Conservation (phyloP, 2,888 invertebrate species). For the Aspidiotus destructor region DNA sequence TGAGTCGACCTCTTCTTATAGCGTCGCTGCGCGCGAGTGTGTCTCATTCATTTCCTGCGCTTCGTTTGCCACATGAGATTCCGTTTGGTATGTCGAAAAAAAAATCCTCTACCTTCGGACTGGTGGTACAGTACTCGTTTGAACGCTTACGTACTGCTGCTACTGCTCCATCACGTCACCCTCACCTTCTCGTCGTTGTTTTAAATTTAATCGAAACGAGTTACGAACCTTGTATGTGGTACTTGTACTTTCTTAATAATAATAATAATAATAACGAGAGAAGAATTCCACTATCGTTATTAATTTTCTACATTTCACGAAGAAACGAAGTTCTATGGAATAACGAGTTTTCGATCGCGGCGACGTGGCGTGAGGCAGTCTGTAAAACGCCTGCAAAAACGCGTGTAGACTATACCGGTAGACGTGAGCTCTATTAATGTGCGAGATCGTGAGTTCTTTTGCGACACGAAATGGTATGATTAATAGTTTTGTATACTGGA, state of each 20-base stretch:
- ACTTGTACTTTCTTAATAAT: constrained; percentile 4
- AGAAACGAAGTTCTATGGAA: no score
- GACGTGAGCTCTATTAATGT: no score
- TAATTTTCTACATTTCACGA: constrained; percentile 9
- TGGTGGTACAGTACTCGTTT: not conserved
- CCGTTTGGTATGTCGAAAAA: not conserved
- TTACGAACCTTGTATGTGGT: constrained; percentile 2
- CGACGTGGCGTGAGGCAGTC: no score
- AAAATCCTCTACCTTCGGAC: no score
- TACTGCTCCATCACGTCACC: not conserved
- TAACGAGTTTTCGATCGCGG: no score
- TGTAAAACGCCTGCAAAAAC: no score
- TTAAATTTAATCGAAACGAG: not conserved
- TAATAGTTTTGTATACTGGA: no score
- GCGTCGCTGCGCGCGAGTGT: not conserved
- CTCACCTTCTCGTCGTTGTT: not conserved
- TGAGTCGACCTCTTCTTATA: constrained; percentile 11
- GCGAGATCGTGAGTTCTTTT: no score
- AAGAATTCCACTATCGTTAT: constrained; percentile 11
- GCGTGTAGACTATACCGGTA: no score
- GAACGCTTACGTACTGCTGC: not conserved
- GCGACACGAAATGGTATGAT: no score
- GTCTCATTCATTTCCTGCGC: constrained; percentile 11
- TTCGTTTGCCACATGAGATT: not conserved
- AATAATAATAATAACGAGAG: not conserved